phyloP scores from a whole-genome alignment of 1,140 invertebrate genomes.

The Acyrthosiphon pisum region DNA sequence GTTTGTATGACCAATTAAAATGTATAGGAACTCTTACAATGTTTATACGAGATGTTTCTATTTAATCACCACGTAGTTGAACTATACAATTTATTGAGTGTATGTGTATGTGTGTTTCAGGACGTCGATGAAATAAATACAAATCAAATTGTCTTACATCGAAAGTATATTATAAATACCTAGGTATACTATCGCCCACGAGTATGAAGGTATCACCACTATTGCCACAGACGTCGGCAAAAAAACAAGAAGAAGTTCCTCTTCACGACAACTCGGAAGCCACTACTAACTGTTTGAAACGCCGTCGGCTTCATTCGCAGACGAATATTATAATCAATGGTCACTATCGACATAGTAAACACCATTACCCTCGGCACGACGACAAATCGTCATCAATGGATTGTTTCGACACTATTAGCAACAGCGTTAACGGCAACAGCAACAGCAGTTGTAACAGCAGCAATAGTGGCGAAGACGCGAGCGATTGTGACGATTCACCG shows the following conservation, averaged over 20 bases:
- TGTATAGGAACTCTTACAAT: not conserved
- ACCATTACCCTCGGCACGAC: not conserved
- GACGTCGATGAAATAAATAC: not conserved
- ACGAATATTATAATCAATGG: not conserved
- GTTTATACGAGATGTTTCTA: slow-evolving; percentile 8
- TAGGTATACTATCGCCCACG: not conserved
- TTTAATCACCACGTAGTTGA: not conserved
- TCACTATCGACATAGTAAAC: not conserved
- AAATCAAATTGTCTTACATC: not conserved
- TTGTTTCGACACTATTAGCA: not conserved
- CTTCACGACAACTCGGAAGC: not conserved
- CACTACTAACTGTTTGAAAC: not conserved
- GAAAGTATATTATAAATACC: not conserved
- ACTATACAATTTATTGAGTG: not conserved
- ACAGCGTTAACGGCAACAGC: not conserved
- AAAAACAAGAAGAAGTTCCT: not conserved
- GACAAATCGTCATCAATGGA: not conserved
- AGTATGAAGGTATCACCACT: slow-evolving; percentile 21
- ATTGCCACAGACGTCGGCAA: not conserved
- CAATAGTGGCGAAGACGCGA: slow-evolving; percentile 24
- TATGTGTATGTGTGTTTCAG: slow-evolving; percentile 13
- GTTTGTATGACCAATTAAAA: slow-evolving; percentile 6
- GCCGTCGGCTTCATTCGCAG: not conserved
- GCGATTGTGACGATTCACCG: slow-evolving; percentile 3
- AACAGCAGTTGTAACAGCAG: not conserved